Evolutionary conservation across 2,888 invertebrate genomes (phyloP), one percentile per base, ranked within the genome.

Genomic region (Furcula furcula): DNA sequence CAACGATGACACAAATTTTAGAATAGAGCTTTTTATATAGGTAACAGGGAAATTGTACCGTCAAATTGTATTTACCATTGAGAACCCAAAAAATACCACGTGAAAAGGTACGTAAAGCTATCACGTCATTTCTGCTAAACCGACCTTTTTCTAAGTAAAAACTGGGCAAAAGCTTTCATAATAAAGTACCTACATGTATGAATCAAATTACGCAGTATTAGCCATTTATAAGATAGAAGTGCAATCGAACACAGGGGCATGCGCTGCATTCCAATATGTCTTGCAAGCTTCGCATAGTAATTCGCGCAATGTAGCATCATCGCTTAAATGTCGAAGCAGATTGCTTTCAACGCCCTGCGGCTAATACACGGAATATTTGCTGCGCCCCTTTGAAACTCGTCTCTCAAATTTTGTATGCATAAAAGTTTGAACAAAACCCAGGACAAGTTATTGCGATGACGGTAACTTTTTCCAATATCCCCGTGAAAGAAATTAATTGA

Each of bases 261-360:
- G 64, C 52, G 56, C 53, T 63, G 71, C 77, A 81, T 81, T 77
- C 80, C 80, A 55, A 67, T 48, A 53, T 58, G 72, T 78, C 78
- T 73, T 79, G 78, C 82, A 76, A 71, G 67, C 66, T 66, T 62
- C 52, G 65, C 68, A n/a, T n/a, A 72, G 73, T 65, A 68, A 65
- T 68, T 64, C 44, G 53, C 52, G 64, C 64, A 65, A 67, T 57
- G 63, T 64, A 52, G 60, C 7, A 7, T 10, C 59, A 68, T 57
- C 56, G 48, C 55, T 65, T 71, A 71, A 76, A 77, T 76, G 72
- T 70, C 72, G 64, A 62, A 54, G 55, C 55, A 59, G 40, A 62
- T 62, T 52, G 55, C 50, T 48, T 32, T 44, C 29, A 21, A 18
- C 11, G 31, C 46, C 53, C 55, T 40, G 45, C 36, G 31, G 7